Conservation (phyloP, 2,888 invertebrate genomes). For the Agriotes lineatus region DNA sequence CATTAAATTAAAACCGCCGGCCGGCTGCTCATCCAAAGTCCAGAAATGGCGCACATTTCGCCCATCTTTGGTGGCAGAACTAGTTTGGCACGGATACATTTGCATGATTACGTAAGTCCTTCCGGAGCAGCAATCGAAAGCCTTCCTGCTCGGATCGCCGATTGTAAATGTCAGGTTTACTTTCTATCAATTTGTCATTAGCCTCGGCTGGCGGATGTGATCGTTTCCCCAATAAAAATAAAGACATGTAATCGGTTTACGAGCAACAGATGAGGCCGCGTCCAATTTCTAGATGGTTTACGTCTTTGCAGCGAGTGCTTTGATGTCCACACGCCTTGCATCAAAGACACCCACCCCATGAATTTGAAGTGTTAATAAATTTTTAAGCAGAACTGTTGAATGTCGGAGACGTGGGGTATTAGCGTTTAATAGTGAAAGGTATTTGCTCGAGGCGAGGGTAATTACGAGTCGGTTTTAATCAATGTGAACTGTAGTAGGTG, state of each 20-base stretch:
- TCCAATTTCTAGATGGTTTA: background rate
- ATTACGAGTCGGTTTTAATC: too few species aligned
- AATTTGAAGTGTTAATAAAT: background rate
- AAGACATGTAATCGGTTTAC: background rate
- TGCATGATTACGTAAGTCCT: background rate
- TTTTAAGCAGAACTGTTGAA: too few species aligned
- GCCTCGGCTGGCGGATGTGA: background rate
- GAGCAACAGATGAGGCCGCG: background rate
- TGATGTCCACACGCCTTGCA: background rate
- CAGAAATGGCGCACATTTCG: background rate
- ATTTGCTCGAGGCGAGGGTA: too few species aligned
- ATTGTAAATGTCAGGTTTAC: background rate
- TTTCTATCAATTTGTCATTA: background rate
- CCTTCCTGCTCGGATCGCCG: background rate
- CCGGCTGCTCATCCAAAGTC: background rate
- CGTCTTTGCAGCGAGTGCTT: background rate
- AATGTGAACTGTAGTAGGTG: too few species aligned
- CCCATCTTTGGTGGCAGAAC: background rate
- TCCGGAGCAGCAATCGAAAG: conserved; percentile 2
- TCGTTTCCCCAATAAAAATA: conserved; percentile 4
- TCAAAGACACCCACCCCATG: background rate
- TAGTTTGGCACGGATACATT: background rate
- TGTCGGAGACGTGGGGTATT: too few species aligned
- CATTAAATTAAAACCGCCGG: background rate
- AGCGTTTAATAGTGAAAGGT: too few species aligned